Evolutionary conservation across 2,888 invertebrate species (phyloP).

Genomic region (Morpho achilles): DNA sequence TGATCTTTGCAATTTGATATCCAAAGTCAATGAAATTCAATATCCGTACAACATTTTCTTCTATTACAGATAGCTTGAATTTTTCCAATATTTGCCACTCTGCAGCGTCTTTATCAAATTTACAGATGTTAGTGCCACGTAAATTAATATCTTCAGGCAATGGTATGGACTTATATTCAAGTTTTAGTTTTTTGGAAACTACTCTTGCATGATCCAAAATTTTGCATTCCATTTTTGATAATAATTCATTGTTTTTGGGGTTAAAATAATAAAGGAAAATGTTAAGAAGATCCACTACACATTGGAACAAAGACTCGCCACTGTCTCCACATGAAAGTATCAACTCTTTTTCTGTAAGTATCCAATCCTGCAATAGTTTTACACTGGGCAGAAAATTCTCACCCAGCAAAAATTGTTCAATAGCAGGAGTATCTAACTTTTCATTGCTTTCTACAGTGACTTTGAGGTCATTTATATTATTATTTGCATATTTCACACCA

Average conservation of each 20-base stretch:
- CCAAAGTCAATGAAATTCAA: slow-evolving; percentile 90
- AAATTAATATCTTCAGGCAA: slow-evolving; percentile 87
- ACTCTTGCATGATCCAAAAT: slow-evolving; percentile 53
- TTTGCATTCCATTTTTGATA: slow-evolving; percentile 40
- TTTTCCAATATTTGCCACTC: slow-evolving; percentile 83
- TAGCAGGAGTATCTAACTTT: slow-evolving; percentile 68
- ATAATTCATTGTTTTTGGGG: slow-evolving; percentile 39
- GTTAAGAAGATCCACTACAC: slow-evolving; percentile 89
- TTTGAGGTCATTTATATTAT: slow-evolving; percentile 6
- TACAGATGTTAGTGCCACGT: slow-evolving; percentile 84
- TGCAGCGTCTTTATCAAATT: slow-evolving; percentile 82
- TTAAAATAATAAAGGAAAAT: slow-evolving; percentile 85
- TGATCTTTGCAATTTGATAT: slow-evolving; percentile 82
- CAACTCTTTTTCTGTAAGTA: slow-evolving; percentile 87
- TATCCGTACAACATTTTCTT: slow-evolving; percentile 87
- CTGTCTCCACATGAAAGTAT: slow-evolving; percentile 88
- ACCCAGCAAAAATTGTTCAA: slow-evolving; percentile 79
- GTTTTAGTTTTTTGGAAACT: slow-evolving; percentile 71
- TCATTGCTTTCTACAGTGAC: slow-evolving; percentile 8
- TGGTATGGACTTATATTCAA: slow-evolving; percentile 82
- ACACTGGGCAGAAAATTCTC: slow-evolving; percentile 83
- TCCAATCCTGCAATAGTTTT: slow-evolving; percentile 91
- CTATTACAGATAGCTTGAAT: slow-evolving; percentile 76
- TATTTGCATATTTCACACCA: slow-evolving; percentile 3
- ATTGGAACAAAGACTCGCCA: slow-evolving; percentile 88